Percentiles rank a stretch among this genome's conserved stretches.
These are phyloP conservation scores for Microtus montanus DNA, from an alignment of 2,113 vertebrate genomes.

Conservation along the genomic window DNA sequence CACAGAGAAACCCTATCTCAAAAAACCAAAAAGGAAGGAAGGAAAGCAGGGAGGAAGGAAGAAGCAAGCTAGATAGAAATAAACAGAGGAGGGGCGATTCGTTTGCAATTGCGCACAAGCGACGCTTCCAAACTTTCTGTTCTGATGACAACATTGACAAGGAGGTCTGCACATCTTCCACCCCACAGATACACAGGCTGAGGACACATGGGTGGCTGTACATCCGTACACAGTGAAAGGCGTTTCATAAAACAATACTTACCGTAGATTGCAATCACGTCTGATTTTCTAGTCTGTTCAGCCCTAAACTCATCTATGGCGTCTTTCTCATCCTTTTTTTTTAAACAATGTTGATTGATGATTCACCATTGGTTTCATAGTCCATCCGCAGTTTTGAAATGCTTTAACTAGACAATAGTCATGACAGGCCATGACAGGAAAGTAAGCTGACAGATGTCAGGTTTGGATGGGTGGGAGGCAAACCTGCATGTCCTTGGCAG, in stretches of 20 bases:
- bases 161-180: background rate
- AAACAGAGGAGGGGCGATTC: background rate
- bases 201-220: background rate
- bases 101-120: background rate
- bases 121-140: background rate
- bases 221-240: background rate
- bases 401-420: conserved; percentile 7
- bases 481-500: background rate
- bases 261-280: background rate
- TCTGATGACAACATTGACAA: background rate
- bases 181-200: background rate
- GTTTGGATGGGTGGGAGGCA: background rate
- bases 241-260: background rate
- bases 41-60: too few relatives aligned
- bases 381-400: conserved; percentile 56
- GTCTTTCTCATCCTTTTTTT: background rate
- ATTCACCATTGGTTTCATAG: conserved; percentile 41
- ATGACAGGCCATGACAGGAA: background rate
- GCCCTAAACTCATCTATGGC: background rate
- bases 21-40: too few relatives aligned
- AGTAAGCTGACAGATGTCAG: conserved; percentile 13
- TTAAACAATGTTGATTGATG: background rate
- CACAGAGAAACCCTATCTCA: too few relatives aligned
- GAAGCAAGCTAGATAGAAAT: background rate
- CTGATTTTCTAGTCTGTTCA: background rate